Evolutionary conservation across 37 sponge, comb jelly and placozoan genomes (phyloP).

Genomic region (Chondrosia reniformis): DNA sequence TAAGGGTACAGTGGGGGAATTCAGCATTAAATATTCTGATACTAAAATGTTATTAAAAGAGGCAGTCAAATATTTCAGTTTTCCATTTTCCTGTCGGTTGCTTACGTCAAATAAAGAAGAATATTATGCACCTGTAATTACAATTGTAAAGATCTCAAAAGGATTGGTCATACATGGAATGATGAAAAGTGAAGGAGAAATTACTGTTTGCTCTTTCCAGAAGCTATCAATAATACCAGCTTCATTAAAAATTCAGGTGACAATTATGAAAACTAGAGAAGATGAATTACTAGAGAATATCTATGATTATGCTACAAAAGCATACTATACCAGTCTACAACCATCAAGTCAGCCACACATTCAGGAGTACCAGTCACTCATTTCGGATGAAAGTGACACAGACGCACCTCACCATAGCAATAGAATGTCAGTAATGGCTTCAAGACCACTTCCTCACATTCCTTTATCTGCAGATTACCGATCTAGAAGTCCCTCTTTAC

Average conservation of each 20-base stretch:
- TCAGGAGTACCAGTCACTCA: too few species aligned
- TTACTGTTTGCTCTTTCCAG: neutral
- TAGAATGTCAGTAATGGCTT: too few species aligned
- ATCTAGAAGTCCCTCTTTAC: too few species aligned
- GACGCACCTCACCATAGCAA: too few species aligned
- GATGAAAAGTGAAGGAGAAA: neutral
- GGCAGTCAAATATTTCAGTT: neutral
- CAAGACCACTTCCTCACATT: neutral
- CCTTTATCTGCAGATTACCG: neutral
- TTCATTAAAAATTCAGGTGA: neutral
- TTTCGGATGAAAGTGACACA: too few species aligned
- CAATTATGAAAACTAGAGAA: neutral
- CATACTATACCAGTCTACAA: neutral
- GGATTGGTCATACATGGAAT: neutral
- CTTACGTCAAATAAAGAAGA: neutral
- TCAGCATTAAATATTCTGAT: neutral
- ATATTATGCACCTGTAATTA: too few species aligned
- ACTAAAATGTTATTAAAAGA: neutral
- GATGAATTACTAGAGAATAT: neutral
- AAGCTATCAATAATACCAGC: neutral
- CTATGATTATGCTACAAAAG: neutral
- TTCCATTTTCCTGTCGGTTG: neutral
- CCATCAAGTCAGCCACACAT: too few species aligned
- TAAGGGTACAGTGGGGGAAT: neutral
- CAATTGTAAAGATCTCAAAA: neutral